Percentiles rank a stretch among this genome's conserved stretches.
Conservation (phyloP, 2,888 invertebrate genomes). For the Eilema caniola region DNA sequence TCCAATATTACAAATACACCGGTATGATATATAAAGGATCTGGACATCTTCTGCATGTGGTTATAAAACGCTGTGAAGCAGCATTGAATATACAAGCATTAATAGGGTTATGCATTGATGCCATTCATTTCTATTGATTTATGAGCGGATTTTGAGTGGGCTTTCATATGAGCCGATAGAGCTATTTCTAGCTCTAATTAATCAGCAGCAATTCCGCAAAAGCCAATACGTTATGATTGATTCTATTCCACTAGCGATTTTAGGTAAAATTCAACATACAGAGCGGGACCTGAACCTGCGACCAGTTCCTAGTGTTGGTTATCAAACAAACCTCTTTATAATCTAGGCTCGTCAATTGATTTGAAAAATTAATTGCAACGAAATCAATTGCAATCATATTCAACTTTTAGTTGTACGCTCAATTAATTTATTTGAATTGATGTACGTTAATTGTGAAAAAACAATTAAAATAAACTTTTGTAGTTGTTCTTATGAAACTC, state of each 20-base stretch:
- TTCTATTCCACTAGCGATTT: neutral
- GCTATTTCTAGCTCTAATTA: constrained; percentile 63
- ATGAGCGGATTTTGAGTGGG: constrained; percentile 68
- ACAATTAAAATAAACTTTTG: no score
- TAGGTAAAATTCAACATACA: no score
- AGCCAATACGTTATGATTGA: constrained; percentile 8
- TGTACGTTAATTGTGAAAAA: no score
- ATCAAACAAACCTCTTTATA: no score
- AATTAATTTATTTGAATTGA: no score
- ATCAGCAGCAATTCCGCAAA: constrained; percentile 51
- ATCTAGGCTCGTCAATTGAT: no score
- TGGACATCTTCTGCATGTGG: constrained; percentile 32
- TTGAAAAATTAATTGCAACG: no score
- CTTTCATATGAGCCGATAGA: constrained; percentile 65
- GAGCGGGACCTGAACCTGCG: no score
- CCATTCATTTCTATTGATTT: constrained; percentile 76
- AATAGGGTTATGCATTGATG: constrained; percentile 69
- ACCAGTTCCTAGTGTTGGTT: no score
- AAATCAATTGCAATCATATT: no score
- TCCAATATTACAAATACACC: neutral
- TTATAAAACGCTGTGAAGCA: constrained; percentile 41
- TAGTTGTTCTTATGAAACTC: no score
- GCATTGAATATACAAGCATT: constrained; percentile 45
- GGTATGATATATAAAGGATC: constrained; percentile 12
- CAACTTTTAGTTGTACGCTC: no score